These are phyloP conservation scores for Rhabditoides inermis DNA, from an alignment of 2,888 invertebrate genomes.

Conservation along the genomic window DNA sequence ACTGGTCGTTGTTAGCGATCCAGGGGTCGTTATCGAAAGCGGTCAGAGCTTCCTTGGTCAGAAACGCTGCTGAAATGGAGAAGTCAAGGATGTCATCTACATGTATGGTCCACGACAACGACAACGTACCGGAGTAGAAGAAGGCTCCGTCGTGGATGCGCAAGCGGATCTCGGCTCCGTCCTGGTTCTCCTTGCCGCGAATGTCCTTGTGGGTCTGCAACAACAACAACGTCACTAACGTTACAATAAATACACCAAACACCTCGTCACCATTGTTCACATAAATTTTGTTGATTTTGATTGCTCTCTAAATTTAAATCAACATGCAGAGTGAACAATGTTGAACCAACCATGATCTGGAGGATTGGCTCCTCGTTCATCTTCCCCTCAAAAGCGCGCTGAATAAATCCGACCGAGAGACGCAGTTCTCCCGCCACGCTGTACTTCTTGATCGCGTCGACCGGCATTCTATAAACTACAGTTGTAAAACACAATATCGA, in stretches of 20 bases:
- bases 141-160: slow-evolving; percentile 26
- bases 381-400: too few relatives aligned
- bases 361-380: too few relatives aligned
- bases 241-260: slow-evolving; percentile 13
- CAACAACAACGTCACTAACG: background rate
- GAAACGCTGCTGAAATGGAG: slow-evolving; percentile 7
- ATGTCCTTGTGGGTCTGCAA: slow-evolving; percentile 13
- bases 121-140: slow-evolving; percentile 10
- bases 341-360: too few relatives aligned
- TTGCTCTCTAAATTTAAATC: too few relatives aligned
- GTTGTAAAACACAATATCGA: too few relatives aligned
- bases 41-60: too few relatives aligned
- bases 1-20: background rate
- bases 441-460: slow-evolving; percentile 18
- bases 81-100: background rate
- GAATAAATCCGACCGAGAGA: slow-evolving; percentile 8
- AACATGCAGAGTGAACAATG: too few relatives aligned
- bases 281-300: too few relatives aligned
- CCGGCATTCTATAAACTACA: too few relatives aligned
- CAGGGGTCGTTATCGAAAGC: too few relatives aligned
- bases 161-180: too few relatives aligned
- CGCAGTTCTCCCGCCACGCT: slow-evolving; percentile 13
- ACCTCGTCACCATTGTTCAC: slow-evolving; percentile 12
- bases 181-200: too few relatives aligned
- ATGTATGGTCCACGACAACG: background rate